These are phyloP conservation scores for Hydropsyche betteni DNA, from an alignment of 2,888 invertebrate genomes.

Conservation along the genomic window DNA sequence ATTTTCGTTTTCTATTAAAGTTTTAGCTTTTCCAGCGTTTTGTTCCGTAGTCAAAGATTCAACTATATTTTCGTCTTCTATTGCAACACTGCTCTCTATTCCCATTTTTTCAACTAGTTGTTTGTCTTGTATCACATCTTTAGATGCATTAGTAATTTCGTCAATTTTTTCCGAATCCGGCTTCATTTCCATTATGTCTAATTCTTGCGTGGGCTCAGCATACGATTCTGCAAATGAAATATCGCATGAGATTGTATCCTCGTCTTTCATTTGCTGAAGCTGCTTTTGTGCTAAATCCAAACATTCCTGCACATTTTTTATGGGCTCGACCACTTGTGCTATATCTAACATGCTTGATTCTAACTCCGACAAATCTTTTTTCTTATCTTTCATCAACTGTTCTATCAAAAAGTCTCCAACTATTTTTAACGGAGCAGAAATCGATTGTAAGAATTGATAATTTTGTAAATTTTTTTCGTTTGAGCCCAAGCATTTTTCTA, in stretches of 20 bases:
- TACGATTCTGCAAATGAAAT: constrained; percentile 33
- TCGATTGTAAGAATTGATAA: constrained; percentile 22
- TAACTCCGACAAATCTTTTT: constrained; percentile 33
- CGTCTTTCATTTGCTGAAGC: constrained; percentile 22
- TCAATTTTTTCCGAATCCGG: not conserved
- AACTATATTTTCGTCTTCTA: constrained; percentile 34
- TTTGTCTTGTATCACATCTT: constrained; percentile 13
- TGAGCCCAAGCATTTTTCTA: not conserved
- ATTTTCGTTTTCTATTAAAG: too few species aligned
- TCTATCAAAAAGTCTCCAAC: constrained; percentile 31
- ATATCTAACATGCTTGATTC: constrained; percentile 35
- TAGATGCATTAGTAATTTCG: not conserved
- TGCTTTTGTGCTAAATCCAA: constrained; percentile 21
- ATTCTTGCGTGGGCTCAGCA: not conserved
- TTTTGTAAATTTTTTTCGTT: constrained; percentile 2
- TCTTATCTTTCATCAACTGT: constrained; percentile 23
- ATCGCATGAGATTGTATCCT: constrained; percentile 35
- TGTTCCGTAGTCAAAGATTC: not conserved
- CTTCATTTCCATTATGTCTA: constrained; percentile 20
- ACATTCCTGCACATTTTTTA: constrained; percentile 18
- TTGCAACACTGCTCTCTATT: not conserved
- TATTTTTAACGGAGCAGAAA: constrained; percentile 14
- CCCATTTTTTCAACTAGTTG: constrained; percentile 48
- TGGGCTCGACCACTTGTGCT: constrained; percentile 15
- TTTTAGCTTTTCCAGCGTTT: too few species aligned